phyloP scores from a whole-genome alignment of 2,797 vertebrate genomes.

The Choloepus didactylus region DNA sequence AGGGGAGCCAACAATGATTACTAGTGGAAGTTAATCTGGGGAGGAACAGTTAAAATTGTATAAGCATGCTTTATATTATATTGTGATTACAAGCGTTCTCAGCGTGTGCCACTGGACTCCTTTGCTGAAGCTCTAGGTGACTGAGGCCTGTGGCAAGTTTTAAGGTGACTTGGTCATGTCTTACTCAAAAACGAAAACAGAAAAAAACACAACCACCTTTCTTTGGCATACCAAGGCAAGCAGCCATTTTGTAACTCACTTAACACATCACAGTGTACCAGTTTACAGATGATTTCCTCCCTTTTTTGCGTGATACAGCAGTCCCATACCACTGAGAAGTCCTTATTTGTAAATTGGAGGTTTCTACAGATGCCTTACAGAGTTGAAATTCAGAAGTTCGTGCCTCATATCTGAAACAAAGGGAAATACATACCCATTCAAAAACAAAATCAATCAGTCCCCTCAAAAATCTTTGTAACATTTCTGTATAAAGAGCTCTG shows the following conservation, averaged over 20 bases:
- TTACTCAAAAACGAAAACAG: constrained; percentile 72
- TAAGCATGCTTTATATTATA: constrained; percentile 83
- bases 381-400: constrained; percentile 87
- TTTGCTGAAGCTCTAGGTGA: constrained; percentile 81
- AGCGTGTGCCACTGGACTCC: constrained; percentile 82
- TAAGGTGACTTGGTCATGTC: constrained; percentile 85
- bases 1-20: background rate
- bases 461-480: background rate
- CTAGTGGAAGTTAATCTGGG: background rate
- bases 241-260: constrained; percentile 84
- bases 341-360: constrained; percentile 85
- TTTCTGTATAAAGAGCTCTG: constrained; percentile 86
- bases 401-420: constrained; percentile 88
- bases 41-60: background rate
- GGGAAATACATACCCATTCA: constrained; percentile 81
- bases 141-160: constrained; percentile 82
- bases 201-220: constrained; percentile 66
- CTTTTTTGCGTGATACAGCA: constrained; percentile 80
- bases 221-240: constrained; percentile 82
- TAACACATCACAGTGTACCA: constrained; percentile 60
- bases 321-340: constrained; percentile 86
- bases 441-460: constrained; percentile 58
- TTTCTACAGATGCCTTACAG: constrained; percentile 89
- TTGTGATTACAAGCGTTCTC: constrained; percentile 86
- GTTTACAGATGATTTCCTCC: constrained; percentile 82